These are phyloP conservation scores for Rallus crepitans DNA, from an alignment of 2,797 vertebrate genomes.

Conservation along the genomic window DNA sequence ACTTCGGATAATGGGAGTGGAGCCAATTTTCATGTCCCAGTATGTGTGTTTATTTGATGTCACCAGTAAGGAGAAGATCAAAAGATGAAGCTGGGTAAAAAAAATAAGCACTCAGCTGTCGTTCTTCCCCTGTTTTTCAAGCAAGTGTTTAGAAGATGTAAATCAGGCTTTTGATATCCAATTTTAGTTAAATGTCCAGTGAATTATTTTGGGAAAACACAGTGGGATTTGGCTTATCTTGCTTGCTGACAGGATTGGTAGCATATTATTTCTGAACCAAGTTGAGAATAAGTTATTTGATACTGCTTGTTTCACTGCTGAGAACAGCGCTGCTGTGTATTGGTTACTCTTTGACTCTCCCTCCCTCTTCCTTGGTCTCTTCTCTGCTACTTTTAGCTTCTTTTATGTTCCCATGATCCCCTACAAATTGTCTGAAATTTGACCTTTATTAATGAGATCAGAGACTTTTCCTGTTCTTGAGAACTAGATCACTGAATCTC, in stretches of 20 bases:
- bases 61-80: conserved; percentile 28
- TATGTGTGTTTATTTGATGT: conserved; percentile 18
- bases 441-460: conserved; percentile 11
- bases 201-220: conserved; percentile 21
- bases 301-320: not conserved
- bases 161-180: conserved; percentile 60
- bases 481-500: not conserved
- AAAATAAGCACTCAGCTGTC: not conserved
- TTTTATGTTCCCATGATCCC: not conserved
- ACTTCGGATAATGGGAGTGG: not conserved
- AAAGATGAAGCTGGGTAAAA: conserved; percentile 9
- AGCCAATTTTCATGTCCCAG: not conserved
- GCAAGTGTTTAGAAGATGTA: conserved; percentile 21
- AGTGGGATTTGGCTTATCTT: conserved; percentile 40
- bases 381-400: not conserved
- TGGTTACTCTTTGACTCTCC: accelerated
- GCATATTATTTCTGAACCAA: not conserved
- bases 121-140: conserved; percentile 13
- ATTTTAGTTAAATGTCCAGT: conserved; percentile 4
- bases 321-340: not conserved
- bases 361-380: not conserved
- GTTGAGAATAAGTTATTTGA: not conserved
- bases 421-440: conserved; percentile 23
- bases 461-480: not conserved
- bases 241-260: not conserved